Evolutionary conservation across 1,140 invertebrate species (phyloP), one percentile per base, ranked within the genome.

Genomic region (Meloidogyne chitwoodi): DNA sequence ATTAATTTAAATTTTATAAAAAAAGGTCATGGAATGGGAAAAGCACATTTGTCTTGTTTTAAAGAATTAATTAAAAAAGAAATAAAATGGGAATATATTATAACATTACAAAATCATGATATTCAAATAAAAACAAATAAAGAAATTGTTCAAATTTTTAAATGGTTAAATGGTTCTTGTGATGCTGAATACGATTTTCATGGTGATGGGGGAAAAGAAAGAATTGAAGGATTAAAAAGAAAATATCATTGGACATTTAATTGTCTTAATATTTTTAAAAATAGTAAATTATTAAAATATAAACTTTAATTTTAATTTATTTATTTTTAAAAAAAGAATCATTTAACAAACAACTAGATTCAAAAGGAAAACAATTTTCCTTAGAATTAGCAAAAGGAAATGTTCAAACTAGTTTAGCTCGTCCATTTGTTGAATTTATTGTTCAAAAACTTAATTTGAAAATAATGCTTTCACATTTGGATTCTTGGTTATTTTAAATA

Each of bases 131-230:
- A 77, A 62, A 77, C 76, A 8, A 78, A 77, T 56, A n/a, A 64
- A 24, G 76, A 77, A 61, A 66, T 77, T n/a, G 56, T 66, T n/a
- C 71, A 77, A 68, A 77, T 77, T 14, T 77, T 68, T 26, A 64
- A 67, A 16, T 77, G 75, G 75, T 29, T 79, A 6, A 66, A 77
- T 68, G 76, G 76, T 14, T n/a, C 76, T 11, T 77, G 74, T 29
- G 76, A 77, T 68, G 76, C 74, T 22, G 76, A 75, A 41, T 29
- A 29, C 6, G 22, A 61, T 31, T 31, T 62, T 8, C 1, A 22
- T 10, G 26, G 26, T n/a, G 1, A 22, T 1, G 0, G 24, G 0
- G 6, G 31, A 16, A 75, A n/a, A 16, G 14, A 34, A 24, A 56
- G 27, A 16, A 24, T 66, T 19, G 14, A 61, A 16, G 44, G 69